phyloP scores from a whole-genome alignment of 92 coral and sea anemone species.

The Scolanthus callimorphus region DNA sequence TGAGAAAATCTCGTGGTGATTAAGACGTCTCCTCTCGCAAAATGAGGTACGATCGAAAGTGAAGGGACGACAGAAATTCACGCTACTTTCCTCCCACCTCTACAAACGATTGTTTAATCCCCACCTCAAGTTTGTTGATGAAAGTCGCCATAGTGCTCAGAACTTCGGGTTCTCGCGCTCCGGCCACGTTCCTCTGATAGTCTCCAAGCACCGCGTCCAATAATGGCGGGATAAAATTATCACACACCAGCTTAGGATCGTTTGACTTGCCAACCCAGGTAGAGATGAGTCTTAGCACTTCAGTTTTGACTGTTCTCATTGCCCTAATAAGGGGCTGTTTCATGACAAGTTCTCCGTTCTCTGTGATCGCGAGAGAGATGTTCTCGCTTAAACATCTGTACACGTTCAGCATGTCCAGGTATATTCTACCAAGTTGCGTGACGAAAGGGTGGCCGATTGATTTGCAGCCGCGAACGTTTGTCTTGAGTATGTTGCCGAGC shows the following conservation, averaged over 20 bases:
- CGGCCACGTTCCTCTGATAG: constrained; percentile 91
- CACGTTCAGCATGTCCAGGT: constrained; percentile 97
- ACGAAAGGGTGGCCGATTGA: constrained; percentile 98
- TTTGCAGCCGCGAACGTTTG: constrained; percentile 97
- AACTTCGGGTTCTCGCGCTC: constrained; percentile 97
- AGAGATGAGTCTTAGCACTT: constrained; percentile 83
- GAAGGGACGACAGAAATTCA: too few relatives aligned
- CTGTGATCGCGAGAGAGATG: constrained; percentile 89
- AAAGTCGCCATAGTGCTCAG: constrained; percentile 97
- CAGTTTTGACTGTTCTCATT: constrained; percentile 97
- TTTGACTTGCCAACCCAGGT: constrained; percentile 97
- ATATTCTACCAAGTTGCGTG: constrained; percentile 94
- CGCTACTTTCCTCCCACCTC: too few relatives aligned
- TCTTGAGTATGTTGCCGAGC: constrained; percentile 92
- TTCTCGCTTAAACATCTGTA: constrained; percentile 98
- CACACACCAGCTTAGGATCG: constrained; percentile 97
- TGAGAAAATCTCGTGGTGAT: too few relatives aligned
- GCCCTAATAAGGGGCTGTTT: constrained; percentile 93
- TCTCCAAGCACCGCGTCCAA: constrained; percentile 97
- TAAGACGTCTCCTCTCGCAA: too few relatives aligned
- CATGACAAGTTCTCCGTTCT: constrained; percentile 88
- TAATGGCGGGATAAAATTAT: constrained; percentile 97
- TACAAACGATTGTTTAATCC: constrained; percentile 1
- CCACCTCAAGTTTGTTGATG: constrained; percentile 95
- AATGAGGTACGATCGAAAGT: too few relatives aligned